Evolutionary conservation across 2,797 vertebrate genomes (phyloP).

Genomic region (Urophycis tenuis): DNA sequence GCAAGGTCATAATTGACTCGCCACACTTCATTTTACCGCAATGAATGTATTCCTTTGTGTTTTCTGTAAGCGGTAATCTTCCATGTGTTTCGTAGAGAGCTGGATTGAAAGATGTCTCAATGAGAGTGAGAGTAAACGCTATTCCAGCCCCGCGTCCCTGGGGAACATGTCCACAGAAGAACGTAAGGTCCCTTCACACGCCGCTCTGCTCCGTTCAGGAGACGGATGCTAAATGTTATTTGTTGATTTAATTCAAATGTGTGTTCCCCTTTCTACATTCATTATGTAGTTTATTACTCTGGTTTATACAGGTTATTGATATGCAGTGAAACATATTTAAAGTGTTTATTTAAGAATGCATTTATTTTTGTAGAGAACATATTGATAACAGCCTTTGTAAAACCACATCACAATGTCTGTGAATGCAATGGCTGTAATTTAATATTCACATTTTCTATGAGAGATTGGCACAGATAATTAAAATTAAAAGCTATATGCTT

Average conservation of each 20-base stretch:
- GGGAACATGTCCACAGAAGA: constrained; percentile 97
- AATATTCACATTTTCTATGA: not conserved
- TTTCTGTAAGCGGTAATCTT: constrained; percentile 9
- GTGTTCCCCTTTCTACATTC: not conserved
- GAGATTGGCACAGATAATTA: not conserved
- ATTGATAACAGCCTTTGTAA: not conserved
- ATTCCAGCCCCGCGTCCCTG: constrained; percentile 93
- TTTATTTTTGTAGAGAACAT: not conserved
- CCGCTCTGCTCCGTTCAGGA: not conserved
- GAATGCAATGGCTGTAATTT: not conserved
- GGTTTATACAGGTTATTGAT: not conserved
- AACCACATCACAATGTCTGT: not conserved
- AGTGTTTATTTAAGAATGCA: not conserved
- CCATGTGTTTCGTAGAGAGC: constrained; percentile 80
- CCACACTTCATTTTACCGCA: not conserved
- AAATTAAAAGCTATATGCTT: constrained; percentile 5
- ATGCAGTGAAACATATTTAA: not conserved
- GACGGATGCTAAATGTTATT: not conserved
- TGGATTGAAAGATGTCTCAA: constrained; percentile 99
- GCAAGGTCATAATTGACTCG: not conserved
- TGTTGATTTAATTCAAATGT: not conserved
- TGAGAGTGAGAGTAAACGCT: constrained; percentile 96
- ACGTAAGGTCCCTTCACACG: constrained; percentile 77
- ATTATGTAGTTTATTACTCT: not conserved
- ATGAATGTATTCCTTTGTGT: not conserved